Conservation (phyloP, 2,113 vertebrate species). For the Rhea americana region DNA sequence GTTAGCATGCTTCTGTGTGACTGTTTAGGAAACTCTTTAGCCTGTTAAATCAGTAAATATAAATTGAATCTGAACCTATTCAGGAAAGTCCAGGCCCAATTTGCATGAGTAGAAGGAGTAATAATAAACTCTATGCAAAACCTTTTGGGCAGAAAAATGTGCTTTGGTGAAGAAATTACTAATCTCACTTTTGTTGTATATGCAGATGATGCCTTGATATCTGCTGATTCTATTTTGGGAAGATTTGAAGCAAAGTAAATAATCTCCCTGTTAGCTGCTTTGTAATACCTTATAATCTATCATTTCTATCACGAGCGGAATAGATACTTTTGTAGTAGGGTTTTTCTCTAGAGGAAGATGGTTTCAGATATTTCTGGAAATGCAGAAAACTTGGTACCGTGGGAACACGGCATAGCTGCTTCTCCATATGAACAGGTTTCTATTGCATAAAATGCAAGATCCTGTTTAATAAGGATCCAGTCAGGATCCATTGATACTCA, state of each 20-base stretch:
- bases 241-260: background rate
- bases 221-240: background rate
- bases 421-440: background rate
- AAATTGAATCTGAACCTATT: constrained; percentile 19
- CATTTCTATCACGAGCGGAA: background rate
- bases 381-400: background rate
- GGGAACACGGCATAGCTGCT: background rate
- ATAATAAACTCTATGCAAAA: background rate
- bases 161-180: background rate
- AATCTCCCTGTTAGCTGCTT: background rate
- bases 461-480: background rate
- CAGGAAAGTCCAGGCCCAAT: background rate
- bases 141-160: background rate
- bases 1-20: background rate
- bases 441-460: background rate
- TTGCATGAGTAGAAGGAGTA: background rate
- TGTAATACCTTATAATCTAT: background rate
- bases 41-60: constrained; percentile 14
- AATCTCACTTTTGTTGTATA: background rate
- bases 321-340: background rate
- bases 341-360: background rate
- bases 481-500: no score
- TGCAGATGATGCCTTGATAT: background rate
- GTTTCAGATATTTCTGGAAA: background rate
- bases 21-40: background rate